phyloP scores from a whole-genome alignment of 1,140 invertebrate species.

The Venturia canescens region DNA sequence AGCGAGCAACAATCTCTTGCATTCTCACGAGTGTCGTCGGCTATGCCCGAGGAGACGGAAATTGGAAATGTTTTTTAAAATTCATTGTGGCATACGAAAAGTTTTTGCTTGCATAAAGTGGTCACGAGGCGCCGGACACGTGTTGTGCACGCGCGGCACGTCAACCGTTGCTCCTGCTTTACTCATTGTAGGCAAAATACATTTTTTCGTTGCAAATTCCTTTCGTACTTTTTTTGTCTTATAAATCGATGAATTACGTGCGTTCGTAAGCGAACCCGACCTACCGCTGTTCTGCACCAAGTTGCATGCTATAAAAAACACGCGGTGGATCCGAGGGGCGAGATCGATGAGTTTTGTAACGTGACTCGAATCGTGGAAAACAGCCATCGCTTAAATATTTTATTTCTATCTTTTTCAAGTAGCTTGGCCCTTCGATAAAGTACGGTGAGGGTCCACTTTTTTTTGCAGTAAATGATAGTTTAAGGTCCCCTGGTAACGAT shows the following conservation, averaged over 20 bases:
- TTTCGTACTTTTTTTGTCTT: neutral
- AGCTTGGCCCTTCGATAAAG: no score
- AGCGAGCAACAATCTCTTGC: slow-evolving; percentile 47
- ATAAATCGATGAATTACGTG: slow-evolving; percentile 25
- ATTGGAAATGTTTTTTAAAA: slow-evolving; percentile 12
- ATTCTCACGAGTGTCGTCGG: slow-evolving; percentile 41
- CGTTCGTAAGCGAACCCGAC: neutral
- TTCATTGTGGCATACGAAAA: slow-evolving; percentile 9
- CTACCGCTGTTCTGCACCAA: neutral
- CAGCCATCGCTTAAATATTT: neutral
- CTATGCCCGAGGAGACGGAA: slow-evolving; percentile 52
- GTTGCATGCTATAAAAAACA: slow-evolving; percentile 8
- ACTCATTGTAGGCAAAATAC: slow-evolving; percentile 13
- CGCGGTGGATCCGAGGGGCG: slow-evolving; percentile 4
- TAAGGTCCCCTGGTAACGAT: no score
- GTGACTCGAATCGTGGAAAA: slow-evolving; percentile 3
- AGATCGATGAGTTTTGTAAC: slow-evolving; percentile 6
- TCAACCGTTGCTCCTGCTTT: neutral
- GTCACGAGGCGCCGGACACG: neutral
- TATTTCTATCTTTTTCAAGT: neutral
- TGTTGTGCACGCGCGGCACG: slow-evolving; percentile 4
- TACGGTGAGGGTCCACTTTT: no score
- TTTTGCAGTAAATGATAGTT: no score
- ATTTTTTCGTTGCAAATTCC: slow-evolving; percentile 13
- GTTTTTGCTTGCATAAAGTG: slow-evolving; percentile 6